Conservation (phyloP, 2,888 invertebrate species). For the Stenurella melanura region DNA sequence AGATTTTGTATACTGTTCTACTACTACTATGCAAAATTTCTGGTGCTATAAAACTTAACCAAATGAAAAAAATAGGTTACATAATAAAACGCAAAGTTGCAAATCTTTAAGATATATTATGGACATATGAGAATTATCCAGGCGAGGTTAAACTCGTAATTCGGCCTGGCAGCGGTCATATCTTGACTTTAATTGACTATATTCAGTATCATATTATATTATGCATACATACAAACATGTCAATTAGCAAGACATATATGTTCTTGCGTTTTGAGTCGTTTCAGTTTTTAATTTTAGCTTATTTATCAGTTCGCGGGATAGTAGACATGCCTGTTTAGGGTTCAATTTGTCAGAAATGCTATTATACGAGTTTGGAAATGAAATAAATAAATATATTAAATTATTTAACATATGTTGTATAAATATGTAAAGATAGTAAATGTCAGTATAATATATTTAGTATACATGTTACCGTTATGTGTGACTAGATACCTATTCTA, state of each 20-base stretch:
- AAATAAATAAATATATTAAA: conserved; percentile 15
- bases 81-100: not conserved
- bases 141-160: conserved; percentile 31
- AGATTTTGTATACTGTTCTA: no score
- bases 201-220: conserved; percentile 18
- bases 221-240: conserved; percentile 13
- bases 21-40: not conserved
- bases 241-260: conserved; percentile 27
- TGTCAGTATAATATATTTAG: not conserved
- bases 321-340: conserved; percentile 29
- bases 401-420: conserved; percentile 10
- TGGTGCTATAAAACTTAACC: not conserved
- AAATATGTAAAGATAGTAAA: conserved; percentile 3
- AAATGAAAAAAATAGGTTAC: not conserved
- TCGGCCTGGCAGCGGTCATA: not conserved
- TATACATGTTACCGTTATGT: not conserved
- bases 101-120: not conserved
- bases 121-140: not conserved
- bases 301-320: conserved; percentile 30
- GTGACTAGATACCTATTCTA: not conserved
- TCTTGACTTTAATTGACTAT: conserved; percentile 21
- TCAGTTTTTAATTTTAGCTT: conserved; percentile 3
- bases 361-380: not conserved
- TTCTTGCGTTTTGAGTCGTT: conserved; percentile 31
- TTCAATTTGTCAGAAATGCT: conserved; percentile 33